phyloP scores from a whole-genome alignment of 2,797 vertebrate genomes.

The Acanthis flammea region DNA sequence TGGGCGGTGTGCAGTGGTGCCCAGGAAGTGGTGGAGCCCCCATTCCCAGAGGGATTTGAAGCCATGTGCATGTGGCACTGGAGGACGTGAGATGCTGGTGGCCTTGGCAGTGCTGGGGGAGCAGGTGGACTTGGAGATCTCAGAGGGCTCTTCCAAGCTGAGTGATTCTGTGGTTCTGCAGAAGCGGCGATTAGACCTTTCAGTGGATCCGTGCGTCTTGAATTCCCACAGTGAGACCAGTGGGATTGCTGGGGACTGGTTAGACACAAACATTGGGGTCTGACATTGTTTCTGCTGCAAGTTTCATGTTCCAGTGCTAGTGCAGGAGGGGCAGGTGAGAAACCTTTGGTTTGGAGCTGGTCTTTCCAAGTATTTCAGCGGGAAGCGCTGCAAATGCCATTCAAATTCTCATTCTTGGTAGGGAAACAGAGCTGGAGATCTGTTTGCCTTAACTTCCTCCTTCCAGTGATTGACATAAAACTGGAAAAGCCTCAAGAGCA shows the following conservation, averaged over 20 bases:
- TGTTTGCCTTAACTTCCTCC: conserved; percentile 77
- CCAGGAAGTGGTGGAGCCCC: not conserved
- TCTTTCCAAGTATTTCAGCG: not conserved
- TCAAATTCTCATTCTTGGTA: not conserved
- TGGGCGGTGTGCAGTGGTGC: not conserved
- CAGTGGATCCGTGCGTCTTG: rapidly evolving
- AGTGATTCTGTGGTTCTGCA: not conserved
- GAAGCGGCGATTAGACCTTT: rapidly evolving
- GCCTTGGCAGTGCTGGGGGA: not conserved
- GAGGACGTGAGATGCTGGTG: not conserved
- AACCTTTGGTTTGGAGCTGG: not conserved
- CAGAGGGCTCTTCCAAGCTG: not conserved
- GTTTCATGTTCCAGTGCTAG: not conserved
- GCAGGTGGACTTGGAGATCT: not conserved
- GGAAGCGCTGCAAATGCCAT: rapidly evolving
- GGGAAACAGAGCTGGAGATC: not conserved
- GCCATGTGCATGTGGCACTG: not conserved
- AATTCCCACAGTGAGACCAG: not conserved
- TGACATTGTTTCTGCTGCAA: rapidly evolving
- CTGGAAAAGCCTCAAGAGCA: conserved; percentile 94
- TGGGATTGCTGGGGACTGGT: not conserved
- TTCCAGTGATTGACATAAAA: conserved; percentile 97
- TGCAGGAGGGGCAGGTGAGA: not conserved
- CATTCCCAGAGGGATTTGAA: not conserved
- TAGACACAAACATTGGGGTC: not conserved